A percentile compares a stretch with the other conserved stretches of the same genome.
phyloP scores from a whole-genome alignment of 2,888 invertebrate species.

The Macaria liturata region DNA sequence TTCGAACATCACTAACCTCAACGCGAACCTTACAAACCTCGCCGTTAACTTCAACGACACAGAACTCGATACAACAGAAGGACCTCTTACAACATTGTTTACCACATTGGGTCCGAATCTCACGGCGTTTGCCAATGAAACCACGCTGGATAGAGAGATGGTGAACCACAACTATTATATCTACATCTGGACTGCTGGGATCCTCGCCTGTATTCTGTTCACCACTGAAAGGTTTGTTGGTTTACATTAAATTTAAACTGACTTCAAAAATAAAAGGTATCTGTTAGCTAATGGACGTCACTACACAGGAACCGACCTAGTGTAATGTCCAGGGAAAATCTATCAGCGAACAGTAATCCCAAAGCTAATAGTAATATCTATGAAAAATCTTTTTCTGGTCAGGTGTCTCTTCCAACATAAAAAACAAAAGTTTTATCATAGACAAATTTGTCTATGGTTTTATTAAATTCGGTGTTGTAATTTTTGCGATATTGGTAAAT shows the following conservation, averaged over 20 bases:
- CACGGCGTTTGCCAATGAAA: constrained; percentile 56
- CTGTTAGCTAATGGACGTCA: too few species aligned
- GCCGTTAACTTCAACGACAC: constrained; percentile 32
- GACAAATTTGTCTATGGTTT: too few species aligned
- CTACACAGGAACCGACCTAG: too few species aligned
- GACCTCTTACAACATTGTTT: neutral
- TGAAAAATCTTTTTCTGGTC: too few species aligned
- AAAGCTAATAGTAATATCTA: too few species aligned
- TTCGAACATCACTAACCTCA: neutral
- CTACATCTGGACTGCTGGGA: constrained; percentile 84
- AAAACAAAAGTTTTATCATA: too few species aligned
- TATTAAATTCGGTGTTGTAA: too few species aligned
- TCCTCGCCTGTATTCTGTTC: constrained; percentile 83
- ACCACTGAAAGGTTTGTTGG: constrained; percentile 76
- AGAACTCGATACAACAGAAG: constrained; percentile 18
- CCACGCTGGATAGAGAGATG: constrained; percentile 36
- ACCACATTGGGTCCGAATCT: constrained; percentile 42
- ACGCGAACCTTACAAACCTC: constrained; percentile 11
- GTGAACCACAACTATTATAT: constrained; percentile 68
- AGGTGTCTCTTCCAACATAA: too few species aligned
- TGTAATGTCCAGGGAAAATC: too few species aligned
- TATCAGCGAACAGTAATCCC: too few species aligned
- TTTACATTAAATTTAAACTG: constrained; percentile 1
- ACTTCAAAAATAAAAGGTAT: neutral
- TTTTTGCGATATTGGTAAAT: too few species aligned